These are phyloP conservation scores for Cydia fagiglandana DNA, from an alignment of 1,140 invertebrate species.

Conservation along the genomic window DNA sequence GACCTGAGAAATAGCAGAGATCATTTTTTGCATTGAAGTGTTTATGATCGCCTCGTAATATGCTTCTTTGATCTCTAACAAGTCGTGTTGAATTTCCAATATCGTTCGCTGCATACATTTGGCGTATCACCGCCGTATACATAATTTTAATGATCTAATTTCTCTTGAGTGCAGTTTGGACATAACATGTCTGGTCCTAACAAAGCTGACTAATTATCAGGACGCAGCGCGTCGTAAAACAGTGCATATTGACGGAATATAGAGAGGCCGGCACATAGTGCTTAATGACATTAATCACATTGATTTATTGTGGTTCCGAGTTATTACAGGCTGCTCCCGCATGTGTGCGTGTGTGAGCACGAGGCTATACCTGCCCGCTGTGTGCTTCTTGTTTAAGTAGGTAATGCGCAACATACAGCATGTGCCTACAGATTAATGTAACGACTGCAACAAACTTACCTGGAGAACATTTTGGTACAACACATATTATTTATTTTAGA, in stretches of 20 bases:
- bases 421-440: conserved; percentile 43
- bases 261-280: conserved; percentile 78
- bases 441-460: neutral
- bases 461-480: conserved; percentile 33
- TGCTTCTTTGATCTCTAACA: conserved; percentile 66
- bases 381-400: conserved; percentile 64
- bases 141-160: conserved; percentile 60
- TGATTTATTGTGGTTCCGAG: conserved; percentile 80
- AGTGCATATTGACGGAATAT: conserved; percentile 79
- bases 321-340: conserved; percentile 74
- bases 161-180: conserved; percentile 44
- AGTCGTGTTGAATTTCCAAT: conserved; percentile 52
- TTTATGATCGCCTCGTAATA: conserved; percentile 69
- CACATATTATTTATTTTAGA: conserved; percentile 44
- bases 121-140: conserved; percentile 42
- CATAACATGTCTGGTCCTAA: conserved; percentile 68
- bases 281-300: conserved; percentile 80
- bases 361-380: conserved; percentile 47
- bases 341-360: conserved; percentile 58
- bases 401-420: conserved; percentile 36
- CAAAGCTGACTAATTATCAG: conserved; percentile 78
- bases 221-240: conserved; percentile 77
- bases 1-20: conserved; percentile 68
- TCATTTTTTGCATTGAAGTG: conserved; percentile 70
- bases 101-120: conserved; percentile 41